These are phyloP conservation scores for Rhodeus uyekii DNA, from an alignment of 2,797 vertebrate species.

Conservation along the genomic window DNA sequence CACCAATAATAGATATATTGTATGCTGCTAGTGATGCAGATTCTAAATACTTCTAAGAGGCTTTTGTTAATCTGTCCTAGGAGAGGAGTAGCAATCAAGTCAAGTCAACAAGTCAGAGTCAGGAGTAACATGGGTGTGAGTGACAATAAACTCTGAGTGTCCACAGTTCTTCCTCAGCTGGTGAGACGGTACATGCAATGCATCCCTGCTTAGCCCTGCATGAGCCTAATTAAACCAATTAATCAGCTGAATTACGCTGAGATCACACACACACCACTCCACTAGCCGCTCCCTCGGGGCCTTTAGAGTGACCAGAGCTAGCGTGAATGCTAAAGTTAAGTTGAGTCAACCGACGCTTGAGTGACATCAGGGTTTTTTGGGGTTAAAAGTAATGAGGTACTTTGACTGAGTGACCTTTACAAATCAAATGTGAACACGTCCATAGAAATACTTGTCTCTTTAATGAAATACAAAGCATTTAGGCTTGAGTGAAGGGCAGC, in stretches of 20 bases:
- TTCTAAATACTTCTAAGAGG: background rate
- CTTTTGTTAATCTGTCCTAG: conserved; percentile 2
- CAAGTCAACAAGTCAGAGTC: background rate
- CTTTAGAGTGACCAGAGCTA: conserved; percentile 31
- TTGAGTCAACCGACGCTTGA: background rate
- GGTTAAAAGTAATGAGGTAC: background rate
- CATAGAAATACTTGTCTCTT: background rate
- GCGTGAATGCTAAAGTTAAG: conserved; percentile 6
- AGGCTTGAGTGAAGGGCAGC: background rate
- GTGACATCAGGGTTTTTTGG: background rate
- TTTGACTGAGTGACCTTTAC: background rate
- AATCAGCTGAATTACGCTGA: conserved; percentile 64
- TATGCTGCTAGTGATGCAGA: background rate
- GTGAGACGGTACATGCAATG: conserved; percentile 12
- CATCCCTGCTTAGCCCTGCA: conserved; percentile 43
- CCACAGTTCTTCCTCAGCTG: conserved; percentile 29
- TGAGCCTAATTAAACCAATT: conserved; percentile 71
- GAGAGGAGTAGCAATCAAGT: background rate
- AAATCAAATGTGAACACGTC: background rate
- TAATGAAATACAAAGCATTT: background rate
- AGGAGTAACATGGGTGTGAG: conserved; percentile 4
- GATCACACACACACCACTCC: conserved; percentile 27
- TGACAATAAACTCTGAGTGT: conserved; percentile 3
- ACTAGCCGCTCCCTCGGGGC: conserved; percentile 8
- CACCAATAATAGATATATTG: no score